Evolutionary conservation across 2,888 invertebrate genomes (phyloP).

Genomic region (Busseola fusca): DNA sequence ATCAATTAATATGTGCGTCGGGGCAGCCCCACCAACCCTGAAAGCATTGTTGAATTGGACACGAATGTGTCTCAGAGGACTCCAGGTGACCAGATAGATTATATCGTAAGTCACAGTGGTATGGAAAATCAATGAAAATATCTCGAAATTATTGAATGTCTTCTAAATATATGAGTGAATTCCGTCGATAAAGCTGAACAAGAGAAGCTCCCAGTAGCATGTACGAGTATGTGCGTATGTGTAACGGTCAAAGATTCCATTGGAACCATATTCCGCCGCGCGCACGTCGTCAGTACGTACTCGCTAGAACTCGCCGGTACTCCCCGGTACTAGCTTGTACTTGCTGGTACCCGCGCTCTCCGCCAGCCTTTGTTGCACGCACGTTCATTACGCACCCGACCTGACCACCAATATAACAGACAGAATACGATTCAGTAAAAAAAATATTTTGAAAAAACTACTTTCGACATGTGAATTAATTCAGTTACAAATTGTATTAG

Average conservation of each 20-base stretch:
- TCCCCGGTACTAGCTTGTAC: too few species aligned
- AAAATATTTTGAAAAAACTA: too few species aligned
- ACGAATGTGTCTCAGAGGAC: constrained; percentile 23
- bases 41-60: too few species aligned
- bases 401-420: too few species aligned
- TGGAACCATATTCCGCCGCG: constrained; percentile 54
- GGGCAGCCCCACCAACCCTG: too few species aligned
- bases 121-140: background rate
- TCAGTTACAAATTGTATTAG: too few species aligned
- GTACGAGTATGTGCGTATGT: constrained; percentile 26
- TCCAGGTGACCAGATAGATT: constrained; percentile 26
- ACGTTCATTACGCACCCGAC: background rate
- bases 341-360: background rate
- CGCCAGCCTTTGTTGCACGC: constrained; percentile 12
- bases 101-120: constrained; percentile 1
- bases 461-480: too few species aligned
- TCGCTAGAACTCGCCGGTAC: too few species aligned
- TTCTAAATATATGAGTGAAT: background rate
- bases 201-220: background rate
- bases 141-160: background rate
- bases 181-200: background rate
- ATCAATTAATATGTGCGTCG: too few species aligned
- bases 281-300: background rate
- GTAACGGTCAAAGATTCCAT: constrained; percentile 65
- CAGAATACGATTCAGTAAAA: too few species aligned